A percentile compares a stretch with the other conserved stretches of the same genome.
Conservation (phyloP, 2,888 invertebrate species). For the Drosophila siamana region DNA sequence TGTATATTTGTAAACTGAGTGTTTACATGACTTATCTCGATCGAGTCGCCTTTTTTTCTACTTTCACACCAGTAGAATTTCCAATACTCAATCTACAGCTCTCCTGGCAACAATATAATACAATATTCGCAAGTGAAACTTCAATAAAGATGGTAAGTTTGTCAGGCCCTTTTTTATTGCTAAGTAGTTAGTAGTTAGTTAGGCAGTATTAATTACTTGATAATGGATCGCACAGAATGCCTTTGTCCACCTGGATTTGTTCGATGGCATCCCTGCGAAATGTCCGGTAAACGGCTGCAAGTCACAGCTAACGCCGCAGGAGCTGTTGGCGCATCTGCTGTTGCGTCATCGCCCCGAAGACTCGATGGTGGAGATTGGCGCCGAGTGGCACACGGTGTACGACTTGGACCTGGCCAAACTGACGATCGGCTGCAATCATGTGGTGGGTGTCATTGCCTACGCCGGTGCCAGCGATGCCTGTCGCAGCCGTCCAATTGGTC, state of each 20-base stretch:
- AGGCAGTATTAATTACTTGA: background rate
- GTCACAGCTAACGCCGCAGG: conserved; percentile 42
- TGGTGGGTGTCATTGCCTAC: conserved; percentile 53
- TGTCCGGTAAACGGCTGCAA: conserved; percentile 50
- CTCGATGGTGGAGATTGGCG: conserved; percentile 55
- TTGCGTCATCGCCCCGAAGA: conserved; percentile 55
- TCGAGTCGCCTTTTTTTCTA: background rate
- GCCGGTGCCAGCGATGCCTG: conserved; percentile 27
- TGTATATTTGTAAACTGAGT: too few relatives aligned
- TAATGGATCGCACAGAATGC: conserved; percentile 18
- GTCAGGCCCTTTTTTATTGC: too few relatives aligned
- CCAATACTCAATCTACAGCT: background rate
- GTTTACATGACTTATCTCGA: background rate
- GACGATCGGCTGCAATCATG: conserved; percentile 54
- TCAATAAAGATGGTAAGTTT: too few relatives aligned
- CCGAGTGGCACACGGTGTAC: conserved; percentile 43
- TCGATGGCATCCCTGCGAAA: conserved; percentile 42
- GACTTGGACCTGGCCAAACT: conserved; percentile 46
- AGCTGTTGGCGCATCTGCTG: conserved; percentile 54
- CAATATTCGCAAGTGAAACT: too few relatives aligned
- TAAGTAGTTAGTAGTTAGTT: conserved; percentile 13
- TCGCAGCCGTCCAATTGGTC: conserved; percentile 48
- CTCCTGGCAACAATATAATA: background rate
- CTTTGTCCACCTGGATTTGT: conserved; percentile 34
- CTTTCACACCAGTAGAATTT: background rate